These are phyloP conservation scores for Nipponacmea schrenckii DNA, from an alignment of 2,888 invertebrate genomes.

Conservation along the genomic window DNA sequence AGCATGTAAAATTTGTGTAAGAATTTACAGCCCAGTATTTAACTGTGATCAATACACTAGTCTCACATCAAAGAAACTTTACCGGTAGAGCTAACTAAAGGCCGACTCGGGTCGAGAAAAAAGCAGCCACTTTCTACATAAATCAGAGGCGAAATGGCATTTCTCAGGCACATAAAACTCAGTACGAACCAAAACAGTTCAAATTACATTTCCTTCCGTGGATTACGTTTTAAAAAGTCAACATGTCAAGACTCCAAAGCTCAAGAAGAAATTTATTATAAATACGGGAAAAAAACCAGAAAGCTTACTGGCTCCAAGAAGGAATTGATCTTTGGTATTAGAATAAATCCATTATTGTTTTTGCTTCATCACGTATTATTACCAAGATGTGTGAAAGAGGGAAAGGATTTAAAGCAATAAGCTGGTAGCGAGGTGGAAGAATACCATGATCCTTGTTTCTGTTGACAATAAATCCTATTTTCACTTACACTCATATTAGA, in stretches of 20 bases:
- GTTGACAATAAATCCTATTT: background rate
- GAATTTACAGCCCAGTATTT: constrained; percentile 5
- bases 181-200: constrained; percentile 5
- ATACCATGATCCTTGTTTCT: constrained; percentile 1
- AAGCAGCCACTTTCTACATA: constrained; percentile 2
- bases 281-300: background rate
- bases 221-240: constrained; percentile 6
- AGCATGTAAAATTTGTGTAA: constrained; percentile 3
- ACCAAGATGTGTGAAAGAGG: background rate
- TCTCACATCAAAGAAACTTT: background rate
- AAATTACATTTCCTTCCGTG: constrained; percentile 4
- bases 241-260: background rate
- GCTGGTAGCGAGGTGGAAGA: background rate
- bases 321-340: constrained; percentile 1
- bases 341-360: background rate
- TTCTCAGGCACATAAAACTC: constrained; percentile 3
- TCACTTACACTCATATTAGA: constrained; percentile 4
- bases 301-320: background rate
- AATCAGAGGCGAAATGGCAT: background rate
- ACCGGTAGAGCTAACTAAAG: background rate
- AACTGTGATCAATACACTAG: background rate
- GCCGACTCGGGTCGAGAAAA: constrained; percentile 7
- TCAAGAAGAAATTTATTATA: constrained; percentile 4
- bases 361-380: constrained; percentile 4
- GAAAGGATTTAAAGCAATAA: background rate